A percentile compares a stretch with the other conserved stretches of the same genome.
phyloP scores from a whole-genome alignment of 1,140 invertebrate species.

The Zaprionus vittiger region DNA sequence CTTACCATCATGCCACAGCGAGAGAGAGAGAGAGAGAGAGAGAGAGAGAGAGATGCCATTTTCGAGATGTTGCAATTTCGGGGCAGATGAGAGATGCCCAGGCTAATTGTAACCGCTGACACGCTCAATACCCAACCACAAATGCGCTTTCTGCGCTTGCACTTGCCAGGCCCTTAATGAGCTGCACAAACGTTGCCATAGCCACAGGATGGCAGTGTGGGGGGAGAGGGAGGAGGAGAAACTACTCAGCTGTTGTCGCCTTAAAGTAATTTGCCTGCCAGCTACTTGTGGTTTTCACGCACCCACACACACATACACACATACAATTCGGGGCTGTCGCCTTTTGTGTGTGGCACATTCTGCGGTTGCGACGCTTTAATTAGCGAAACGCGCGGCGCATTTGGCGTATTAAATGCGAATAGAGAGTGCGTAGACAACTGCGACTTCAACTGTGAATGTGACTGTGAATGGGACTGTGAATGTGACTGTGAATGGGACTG shows the following conservation, averaged over 20 bases:
- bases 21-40: neutral
- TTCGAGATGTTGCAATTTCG: neutral
- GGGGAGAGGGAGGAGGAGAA: neutral
- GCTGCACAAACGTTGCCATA: slow-evolving; percentile 30
- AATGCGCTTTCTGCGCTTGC: slow-evolving; percentile 34
- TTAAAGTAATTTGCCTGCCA: slow-evolving; percentile 1
- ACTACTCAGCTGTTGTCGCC: neutral
- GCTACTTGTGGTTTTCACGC: slow-evolving; percentile 5
- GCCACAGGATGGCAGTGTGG: neutral
- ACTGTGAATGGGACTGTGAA: neutral
- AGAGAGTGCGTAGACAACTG: neutral
- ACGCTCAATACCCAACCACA: slow-evolving; percentile 11
- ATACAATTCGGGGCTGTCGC: neutral
- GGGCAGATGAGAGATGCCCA: too few species aligned
- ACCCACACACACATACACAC: neutral
- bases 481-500: neutral
- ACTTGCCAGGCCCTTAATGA: slow-evolving; percentile 31
- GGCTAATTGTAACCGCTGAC: slow-evolving; percentile 20
- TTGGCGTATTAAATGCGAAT: neutral
- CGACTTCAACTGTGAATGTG: neutral
- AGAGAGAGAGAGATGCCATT: neutral
- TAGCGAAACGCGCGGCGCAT: neutral
- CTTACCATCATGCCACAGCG: slow-evolving; percentile 13
- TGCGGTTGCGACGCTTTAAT: slow-evolving; percentile 1
- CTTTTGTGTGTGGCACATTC: neutral